Evolutionary conservation across 2,888 invertebrate genomes (phyloP).

Genomic region (Macrophya annulata): DNA sequence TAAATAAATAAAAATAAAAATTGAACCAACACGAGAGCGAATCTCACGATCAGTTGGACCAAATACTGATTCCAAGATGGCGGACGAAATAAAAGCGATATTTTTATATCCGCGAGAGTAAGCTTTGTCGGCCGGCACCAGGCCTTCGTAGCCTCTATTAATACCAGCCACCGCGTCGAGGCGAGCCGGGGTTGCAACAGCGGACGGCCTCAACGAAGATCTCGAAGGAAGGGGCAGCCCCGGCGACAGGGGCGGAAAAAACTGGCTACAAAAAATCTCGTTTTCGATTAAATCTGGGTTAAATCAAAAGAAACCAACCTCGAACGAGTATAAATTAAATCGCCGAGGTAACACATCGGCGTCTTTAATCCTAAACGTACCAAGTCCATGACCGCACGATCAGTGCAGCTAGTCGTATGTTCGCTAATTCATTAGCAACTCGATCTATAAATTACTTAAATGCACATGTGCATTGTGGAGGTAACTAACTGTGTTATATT

Average conservation of each 20-base stretch:
- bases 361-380: background rate
- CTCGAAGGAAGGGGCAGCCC: constrained; percentile 52
- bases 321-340: constrained; percentile 4
- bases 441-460: background rate
- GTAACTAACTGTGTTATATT: background rate
- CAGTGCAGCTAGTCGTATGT: background rate
- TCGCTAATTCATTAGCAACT: background rate
- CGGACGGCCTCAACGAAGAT: constrained; percentile 48
- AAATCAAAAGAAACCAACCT: background rate
- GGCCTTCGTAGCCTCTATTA: constrained; percentile 76
- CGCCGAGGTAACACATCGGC: background rate
- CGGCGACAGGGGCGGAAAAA: constrained; percentile 53
- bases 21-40: background rate
- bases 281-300: background rate
- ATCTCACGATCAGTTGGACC: constrained; percentile 35
- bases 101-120: constrained; percentile 76
- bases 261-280: constrained; percentile 39
- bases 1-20: background rate
- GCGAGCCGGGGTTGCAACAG: constrained; percentile 66
- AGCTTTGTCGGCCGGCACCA: constrained; percentile 70
- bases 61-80: constrained; percentile 55
- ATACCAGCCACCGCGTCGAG: constrained; percentile 69
- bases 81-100: constrained; percentile 73
- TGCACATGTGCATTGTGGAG: background rate
- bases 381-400: background rate